Conservation (phyloP, 2,888 invertebrate genomes). For the Acleris laterana region DNA sequence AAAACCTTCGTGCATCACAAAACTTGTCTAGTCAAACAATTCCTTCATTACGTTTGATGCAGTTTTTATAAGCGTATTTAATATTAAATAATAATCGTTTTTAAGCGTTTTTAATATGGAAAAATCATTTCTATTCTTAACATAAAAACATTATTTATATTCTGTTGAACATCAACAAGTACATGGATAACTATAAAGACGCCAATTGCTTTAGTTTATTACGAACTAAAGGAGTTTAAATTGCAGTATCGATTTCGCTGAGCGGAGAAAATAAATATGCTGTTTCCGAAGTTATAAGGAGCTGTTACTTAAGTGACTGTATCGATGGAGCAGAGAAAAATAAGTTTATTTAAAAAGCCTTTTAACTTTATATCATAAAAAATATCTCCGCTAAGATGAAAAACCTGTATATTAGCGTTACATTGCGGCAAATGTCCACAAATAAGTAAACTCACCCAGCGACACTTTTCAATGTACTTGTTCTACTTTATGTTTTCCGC, state of each 20-base stretch:
- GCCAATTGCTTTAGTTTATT: slow-evolving; percentile 20
- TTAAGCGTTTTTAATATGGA: too few relatives aligned
- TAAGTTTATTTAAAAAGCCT: slow-evolving; percentile 26
- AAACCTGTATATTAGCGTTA: not conserved
- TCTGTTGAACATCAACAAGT: slow-evolving; percentile 9
- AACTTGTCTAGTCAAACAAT: too few relatives aligned
- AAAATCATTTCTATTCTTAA: not conserved
- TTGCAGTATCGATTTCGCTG: slow-evolving; percentile 1
- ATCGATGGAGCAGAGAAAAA: slow-evolving; percentile 13
- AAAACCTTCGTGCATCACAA: too few relatives aligned
- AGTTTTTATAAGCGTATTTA: too few relatives aligned
- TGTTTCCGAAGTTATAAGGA: slow-evolving; percentile 21
- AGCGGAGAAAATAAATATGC: slow-evolving; percentile 17
- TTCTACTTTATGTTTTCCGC: slow-evolving; percentile 6
- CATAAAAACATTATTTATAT: not conserved
- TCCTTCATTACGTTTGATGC: too few relatives aligned
- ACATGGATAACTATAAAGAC: slow-evolving; percentile 7
- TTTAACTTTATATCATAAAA: slow-evolving; percentile 2
- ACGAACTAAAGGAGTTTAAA: slow-evolving; percentile 6
- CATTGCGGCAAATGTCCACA: slow-evolving; percentile 10
- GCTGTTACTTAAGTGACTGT: slow-evolving; percentile 21
- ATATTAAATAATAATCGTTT: too few relatives aligned
- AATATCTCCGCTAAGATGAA: not conserved
- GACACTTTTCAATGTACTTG: slow-evolving; percentile 18
- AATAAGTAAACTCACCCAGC: not conserved